Percentiles rank a stretch among this genome's conserved stretches.
These are phyloP conservation scores for Mellilla xanthometata DNA, from an alignment of 2,888 invertebrate genomes.

Conservation along the genomic window DNA sequence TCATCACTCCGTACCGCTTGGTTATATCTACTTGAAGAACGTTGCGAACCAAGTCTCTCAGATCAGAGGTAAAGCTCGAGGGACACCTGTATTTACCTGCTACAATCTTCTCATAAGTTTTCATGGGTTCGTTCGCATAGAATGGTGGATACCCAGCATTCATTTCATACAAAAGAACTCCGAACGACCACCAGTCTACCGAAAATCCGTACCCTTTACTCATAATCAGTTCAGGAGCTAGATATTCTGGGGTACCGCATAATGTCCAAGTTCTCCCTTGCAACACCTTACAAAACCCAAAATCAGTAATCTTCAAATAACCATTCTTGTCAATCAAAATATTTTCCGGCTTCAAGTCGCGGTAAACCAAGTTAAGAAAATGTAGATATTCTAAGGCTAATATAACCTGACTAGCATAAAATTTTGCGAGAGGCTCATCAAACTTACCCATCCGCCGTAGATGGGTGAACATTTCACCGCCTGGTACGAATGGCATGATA, in stretches of 20 bases:
- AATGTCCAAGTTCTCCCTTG: slow-evolving; percentile 93
- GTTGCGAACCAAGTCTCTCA: slow-evolving; percentile 93
- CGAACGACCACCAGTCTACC: slow-evolving; percentile 99
- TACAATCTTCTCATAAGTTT: slow-evolving; percentile 97
- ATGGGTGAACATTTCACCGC: slow-evolving; percentile 94
- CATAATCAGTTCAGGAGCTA: slow-evolving; percentile 96
- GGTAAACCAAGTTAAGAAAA: slow-evolving; percentile 91
- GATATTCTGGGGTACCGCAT: slow-evolving; percentile 98
- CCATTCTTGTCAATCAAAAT: slow-evolving; percentile 90
- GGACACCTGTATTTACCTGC: slow-evolving; percentile 94
- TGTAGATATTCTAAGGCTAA: slow-evolving; percentile 96
- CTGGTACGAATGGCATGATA: slow-evolving; percentile 91
- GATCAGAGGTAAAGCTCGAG: slow-evolving; percentile 89
- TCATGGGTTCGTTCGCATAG: slow-evolving; percentile 94
- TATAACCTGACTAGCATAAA: slow-evolving; percentile 95
- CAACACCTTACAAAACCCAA: slow-evolving; percentile 95
- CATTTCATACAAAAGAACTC: slow-evolving; percentile 94
- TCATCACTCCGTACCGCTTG: slow-evolving; percentile 93
- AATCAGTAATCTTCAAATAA: slow-evolving; percentile 95
- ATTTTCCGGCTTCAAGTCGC: slow-evolving; percentile 97
- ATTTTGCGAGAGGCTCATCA: slow-evolving; percentile 91
- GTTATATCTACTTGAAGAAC: slow-evolving; percentile 85
- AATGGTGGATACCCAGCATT: slow-evolving; percentile 97
- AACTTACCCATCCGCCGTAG: slow-evolving; percentile 85
- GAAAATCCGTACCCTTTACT: slow-evolving; percentile 96